Percentiles rank a stretch among this genome's conserved stretches.
Evolutionary conservation across 1,140 invertebrate species (phyloP).

Genomic region (Araneus ventricosus): DNA sequence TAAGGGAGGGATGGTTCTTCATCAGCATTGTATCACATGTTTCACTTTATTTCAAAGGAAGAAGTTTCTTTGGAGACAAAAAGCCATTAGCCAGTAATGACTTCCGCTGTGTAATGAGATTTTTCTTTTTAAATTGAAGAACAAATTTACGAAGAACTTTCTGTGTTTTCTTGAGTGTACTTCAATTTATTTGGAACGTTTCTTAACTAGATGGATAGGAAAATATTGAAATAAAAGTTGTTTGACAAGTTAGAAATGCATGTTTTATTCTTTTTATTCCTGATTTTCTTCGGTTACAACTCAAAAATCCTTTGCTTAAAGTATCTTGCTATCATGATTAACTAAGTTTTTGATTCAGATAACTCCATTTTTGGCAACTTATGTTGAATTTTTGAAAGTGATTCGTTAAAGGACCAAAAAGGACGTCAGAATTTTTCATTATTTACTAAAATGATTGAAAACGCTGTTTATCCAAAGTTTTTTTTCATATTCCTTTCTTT

Average conservation of each 20-base stretch:
- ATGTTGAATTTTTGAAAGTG: no score
- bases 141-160: neutral
- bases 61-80: neutral
- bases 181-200: neutral
- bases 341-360: no score
- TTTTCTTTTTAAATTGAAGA: neutral
- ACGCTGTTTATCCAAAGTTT: no score
- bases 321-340: no score
- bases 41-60: neutral
- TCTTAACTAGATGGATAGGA: neutral
- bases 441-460: no score
- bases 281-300: no score
- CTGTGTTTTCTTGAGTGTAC: neutral
- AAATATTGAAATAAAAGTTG: neutral
- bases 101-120: constrained; percentile 46
- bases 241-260: neutral
- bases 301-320: no score
- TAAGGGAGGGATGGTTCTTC: neutral
- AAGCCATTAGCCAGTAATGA: constrained; percentile 27
- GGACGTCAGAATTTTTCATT: no score
- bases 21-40: neutral
- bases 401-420: no score
- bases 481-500: no score
- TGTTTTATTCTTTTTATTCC: neutral
- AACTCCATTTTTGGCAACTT: no score